Percentiles rank a stretch among this genome's conserved stretches.
These are phyloP conservation scores for Adelges cooleyi DNA, from an alignment of 1,140 invertebrate genomes.

Conservation along the genomic window DNA sequence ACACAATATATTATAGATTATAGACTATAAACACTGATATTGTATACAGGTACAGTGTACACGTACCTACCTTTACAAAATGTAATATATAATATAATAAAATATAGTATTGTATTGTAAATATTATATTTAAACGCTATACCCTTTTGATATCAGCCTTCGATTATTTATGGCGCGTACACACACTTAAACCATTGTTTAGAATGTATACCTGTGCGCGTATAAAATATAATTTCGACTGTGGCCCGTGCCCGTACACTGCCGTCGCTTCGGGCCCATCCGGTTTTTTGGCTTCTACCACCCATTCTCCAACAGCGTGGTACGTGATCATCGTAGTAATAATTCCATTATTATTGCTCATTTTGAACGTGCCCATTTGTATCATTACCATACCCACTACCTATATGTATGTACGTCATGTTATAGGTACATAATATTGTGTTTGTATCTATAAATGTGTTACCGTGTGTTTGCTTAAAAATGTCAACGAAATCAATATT, in stretches of 20 bases:
- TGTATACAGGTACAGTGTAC: not conserved
- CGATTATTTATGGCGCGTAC: not conserved
- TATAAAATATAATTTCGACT: constrained; percentile 17
- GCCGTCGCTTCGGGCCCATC: not conserved
- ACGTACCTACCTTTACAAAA: not conserved
- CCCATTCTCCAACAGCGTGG: not conserved
- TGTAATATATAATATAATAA: not conserved
- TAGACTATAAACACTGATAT: not conserved
- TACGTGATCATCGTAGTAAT: constrained; percentile 18
- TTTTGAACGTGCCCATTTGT: not conserved
- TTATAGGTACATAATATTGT: not conserved
- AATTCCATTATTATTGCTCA: constrained; percentile 1
- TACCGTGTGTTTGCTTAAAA: no score
- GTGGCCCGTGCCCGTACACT: constrained; percentile 3
- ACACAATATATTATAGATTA: constrained; percentile 4
- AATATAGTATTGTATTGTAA: no score
- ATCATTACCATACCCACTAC: not conserved
- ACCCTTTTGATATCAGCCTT: no score
- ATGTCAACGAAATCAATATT: no score
- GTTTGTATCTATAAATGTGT: not conserved
- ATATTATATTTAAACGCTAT: no score
- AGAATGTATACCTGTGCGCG: not conserved
- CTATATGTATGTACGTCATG: no score
- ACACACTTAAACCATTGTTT: not conserved
- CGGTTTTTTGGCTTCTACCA: constrained; percentile 8